phyloP scores from a whole-genome alignment of 2,113 vertebrate species.

The Taxidea taxus region DNA sequence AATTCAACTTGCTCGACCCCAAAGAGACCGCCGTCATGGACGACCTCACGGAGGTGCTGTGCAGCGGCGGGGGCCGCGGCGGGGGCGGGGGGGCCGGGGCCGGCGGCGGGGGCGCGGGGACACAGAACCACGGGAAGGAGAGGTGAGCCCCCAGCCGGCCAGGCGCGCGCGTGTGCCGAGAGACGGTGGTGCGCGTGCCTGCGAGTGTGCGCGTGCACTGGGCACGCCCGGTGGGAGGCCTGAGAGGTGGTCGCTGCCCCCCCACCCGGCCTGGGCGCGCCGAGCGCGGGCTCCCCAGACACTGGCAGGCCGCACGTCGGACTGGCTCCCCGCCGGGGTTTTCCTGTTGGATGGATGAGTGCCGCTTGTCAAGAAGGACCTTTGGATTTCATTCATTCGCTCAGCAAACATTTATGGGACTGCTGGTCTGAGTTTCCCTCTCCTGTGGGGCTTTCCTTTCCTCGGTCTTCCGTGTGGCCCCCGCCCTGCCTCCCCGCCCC shows the following conservation, averaged over 20 bases:
- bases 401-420: slow-evolving; percentile 46
- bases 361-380: slow-evolving; percentile 77
- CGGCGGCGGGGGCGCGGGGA: slow-evolving; percentile 82
- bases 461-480: slow-evolving; percentile 56
- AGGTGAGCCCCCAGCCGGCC: slow-evolving; percentile 89
- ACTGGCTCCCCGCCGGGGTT: background rate
- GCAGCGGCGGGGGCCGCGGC: slow-evolving; percentile 80
- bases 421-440: slow-evolving; percentile 40
- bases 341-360: slow-evolving; percentile 72
- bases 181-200: background rate
- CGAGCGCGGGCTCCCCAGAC: background rate
- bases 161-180: slow-evolving; percentile 42
- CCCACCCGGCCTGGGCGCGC: background rate
- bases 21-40: slow-evolving; percentile 99
- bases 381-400: slow-evolving; percentile 49
- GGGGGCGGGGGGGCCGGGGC: slow-evolving; percentile 63
- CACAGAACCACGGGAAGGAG: slow-evolving; percentile 98
- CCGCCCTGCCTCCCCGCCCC: background rate
- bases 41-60: slow-evolving; percentile 97
- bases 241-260: background rate
- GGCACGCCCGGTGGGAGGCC: background rate
- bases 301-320: slow-evolving; percentile 24
- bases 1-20: slow-evolving; percentile 98
- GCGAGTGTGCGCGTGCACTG: background rate
- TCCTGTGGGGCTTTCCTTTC: slow-evolving; percentile 69